These are phyloP conservation scores for Acanthosepion pharaonis DNA, from an alignment of 2,888 invertebrate species.

Conservation along the genomic window DNA sequence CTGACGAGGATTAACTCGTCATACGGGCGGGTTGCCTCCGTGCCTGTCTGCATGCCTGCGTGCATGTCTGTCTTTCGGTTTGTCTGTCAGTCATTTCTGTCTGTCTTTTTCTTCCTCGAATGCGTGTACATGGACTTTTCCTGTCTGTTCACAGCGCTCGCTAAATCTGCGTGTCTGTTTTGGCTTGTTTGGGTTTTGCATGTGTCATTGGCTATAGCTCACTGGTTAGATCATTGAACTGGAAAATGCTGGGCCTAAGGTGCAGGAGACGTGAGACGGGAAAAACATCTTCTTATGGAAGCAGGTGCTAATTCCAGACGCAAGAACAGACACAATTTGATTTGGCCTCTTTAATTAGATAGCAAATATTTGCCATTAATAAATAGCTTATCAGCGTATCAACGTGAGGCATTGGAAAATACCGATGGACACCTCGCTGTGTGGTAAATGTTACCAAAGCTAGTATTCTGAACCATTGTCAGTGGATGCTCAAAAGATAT, in stretches of 20 bases:
- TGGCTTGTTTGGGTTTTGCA: slow-evolving; percentile 20
- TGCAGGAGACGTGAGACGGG: background rate
- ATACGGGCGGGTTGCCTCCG: background rate
- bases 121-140: background rate
- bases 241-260: background rate
- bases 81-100: background rate
- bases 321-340: background rate
- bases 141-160: background rate
- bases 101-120: background rate
- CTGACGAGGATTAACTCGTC: slow-evolving; percentile 23
- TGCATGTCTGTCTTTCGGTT: background rate
- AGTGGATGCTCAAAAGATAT: no score
- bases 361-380: background rate
- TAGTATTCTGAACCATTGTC: no score
- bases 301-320: background rate
- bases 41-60: slow-evolving; percentile 9
- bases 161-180: background rate
- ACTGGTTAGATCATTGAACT: background rate
- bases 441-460: no score
- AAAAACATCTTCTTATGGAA: background rate
- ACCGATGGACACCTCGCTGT: no score
- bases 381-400: no score
- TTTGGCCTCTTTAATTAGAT: background rate
- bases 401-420: no score
- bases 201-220: slow-evolving; percentile 1